Percentiles rank a stretch among this genome's conserved stretches.
These are phyloP conservation scores for Pipistrellus pygmaeus DNA, from an alignment of 2,797 vertebrate genomes.

Conservation along the genomic window DNA sequence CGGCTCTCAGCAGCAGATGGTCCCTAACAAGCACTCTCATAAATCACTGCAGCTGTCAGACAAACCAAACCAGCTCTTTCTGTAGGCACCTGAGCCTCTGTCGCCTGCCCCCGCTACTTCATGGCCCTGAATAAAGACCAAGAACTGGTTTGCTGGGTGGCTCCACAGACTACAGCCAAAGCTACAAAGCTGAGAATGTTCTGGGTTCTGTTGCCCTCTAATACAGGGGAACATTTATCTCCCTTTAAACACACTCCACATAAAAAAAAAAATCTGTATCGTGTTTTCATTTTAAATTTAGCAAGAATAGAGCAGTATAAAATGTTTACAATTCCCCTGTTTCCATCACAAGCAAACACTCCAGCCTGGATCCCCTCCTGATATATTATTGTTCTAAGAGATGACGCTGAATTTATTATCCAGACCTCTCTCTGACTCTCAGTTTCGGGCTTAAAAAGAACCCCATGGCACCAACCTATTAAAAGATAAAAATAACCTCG, in stretches of 20 bases:
- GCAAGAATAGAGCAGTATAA: neutral
- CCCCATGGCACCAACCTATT: neutral
- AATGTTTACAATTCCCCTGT: neutral
- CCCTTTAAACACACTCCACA: neutral
- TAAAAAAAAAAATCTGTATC: neutral
- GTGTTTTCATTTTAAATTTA: conserved; percentile 32
- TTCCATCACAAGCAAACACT: neutral
- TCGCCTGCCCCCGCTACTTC: neutral
- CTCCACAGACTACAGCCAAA: neutral
- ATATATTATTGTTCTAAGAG: neutral
- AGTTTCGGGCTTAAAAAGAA: conserved; percentile 9
- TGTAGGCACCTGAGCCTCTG: neutral
- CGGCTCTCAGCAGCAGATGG: neutral
- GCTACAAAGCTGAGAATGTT: neutral
- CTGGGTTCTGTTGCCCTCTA: neutral
- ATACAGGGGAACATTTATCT: neutral
- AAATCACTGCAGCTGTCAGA: conserved; percentile 44
- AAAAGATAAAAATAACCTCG: conserved; percentile 46
- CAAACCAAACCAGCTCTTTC: neutral
- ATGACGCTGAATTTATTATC: neutral
- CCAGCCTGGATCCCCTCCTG: neutral
- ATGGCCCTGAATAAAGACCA: neutral
- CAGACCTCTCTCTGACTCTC: neutral
- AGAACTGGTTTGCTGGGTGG: neutral
- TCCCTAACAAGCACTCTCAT: neutral